Evolutionary conservation across 2,888 invertebrate species (phyloP).

Genomic region (Palloptera scutellata): DNA sequence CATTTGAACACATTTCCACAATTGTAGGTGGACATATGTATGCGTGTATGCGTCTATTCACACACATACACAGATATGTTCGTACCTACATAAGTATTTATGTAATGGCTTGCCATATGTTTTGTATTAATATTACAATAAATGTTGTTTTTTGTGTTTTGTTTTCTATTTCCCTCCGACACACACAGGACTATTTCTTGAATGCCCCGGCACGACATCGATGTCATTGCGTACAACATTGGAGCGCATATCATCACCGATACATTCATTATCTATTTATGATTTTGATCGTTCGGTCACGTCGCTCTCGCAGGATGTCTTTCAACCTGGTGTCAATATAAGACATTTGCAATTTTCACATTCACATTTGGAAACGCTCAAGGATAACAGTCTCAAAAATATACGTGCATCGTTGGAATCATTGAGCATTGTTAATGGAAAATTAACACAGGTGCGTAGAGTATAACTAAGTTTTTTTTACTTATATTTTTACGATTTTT

Average conservation of each 20-base stretch:
- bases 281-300: constrained; percentile 85
- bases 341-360: constrained; percentile 81
- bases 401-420: constrained; percentile 80
- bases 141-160: too few species aligned
- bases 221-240: constrained; percentile 77
- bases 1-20: neutral
- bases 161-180: constrained; percentile 32
- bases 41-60: neutral
- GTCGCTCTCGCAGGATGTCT: constrained; percentile 77
- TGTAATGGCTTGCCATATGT: neutral
- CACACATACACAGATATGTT: neutral
- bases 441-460: constrained; percentile 65
- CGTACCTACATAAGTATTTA: neutral
- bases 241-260: constrained; percentile 72
- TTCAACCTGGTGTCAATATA: constrained; percentile 74
- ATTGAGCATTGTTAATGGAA: constrained; percentile 79
- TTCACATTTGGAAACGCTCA: constrained; percentile 76
- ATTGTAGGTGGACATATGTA: neutral
- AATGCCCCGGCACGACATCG: constrained; percentile 85
- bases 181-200: constrained; percentile 78
- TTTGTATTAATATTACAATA: neutral
- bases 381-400: constrained; percentile 76
- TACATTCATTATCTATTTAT: constrained; percentile 88
- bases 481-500: neutral
- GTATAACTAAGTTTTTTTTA: constrained; percentile 6